A percentile compares a stretch with the other conserved stretches of the same genome.
These are phyloP conservation scores for Cichladusa arquata DNA, from an alignment of 2,113 vertebrate species.

Conservation along the genomic window DNA sequence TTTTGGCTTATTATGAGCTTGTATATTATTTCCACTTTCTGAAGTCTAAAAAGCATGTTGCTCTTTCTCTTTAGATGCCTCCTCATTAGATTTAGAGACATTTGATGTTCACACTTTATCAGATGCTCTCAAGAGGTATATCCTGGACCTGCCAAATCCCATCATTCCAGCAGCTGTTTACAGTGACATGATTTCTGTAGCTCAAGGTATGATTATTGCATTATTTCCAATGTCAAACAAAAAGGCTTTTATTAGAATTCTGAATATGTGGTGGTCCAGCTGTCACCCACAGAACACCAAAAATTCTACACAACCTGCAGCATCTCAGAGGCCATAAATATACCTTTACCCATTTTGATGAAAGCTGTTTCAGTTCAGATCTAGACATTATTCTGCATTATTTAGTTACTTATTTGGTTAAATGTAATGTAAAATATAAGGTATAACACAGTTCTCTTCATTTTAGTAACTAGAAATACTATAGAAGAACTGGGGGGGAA, in stretches of 20 bases:
- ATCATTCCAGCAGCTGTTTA: slow-evolving; percentile 84
- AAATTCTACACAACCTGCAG: background rate
- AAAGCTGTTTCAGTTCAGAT: background rate
- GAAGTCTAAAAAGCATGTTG: background rate
- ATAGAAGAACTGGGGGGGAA: background rate
- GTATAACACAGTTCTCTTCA: background rate
- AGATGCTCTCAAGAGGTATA: slow-evolving; percentile 88
- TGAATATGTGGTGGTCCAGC: background rate
- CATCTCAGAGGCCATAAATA: background rate
- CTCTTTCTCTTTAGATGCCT: slow-evolving; percentile 74
- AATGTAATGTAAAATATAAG: background rate
- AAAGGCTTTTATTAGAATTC: background rate
- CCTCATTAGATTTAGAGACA: slow-evolving; percentile 82
- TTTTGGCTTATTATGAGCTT: background rate
- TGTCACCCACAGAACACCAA: background rate
- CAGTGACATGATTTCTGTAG: slow-evolving; percentile 84
- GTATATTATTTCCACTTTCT: background rate
- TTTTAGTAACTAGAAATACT: background rate
- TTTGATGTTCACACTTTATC: slow-evolving; percentile 85
- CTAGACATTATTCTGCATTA: background rate
- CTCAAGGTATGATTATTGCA: slow-evolving; percentile 79
- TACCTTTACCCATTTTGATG: background rate
- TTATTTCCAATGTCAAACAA: background rate
- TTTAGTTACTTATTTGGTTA: background rate
- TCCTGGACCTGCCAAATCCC: slow-evolving; percentile 94